A percentile compares a stretch with the other conserved stretches of the same genome.
phyloP scores from a whole-genome alignment of 2,888 invertebrate species.

The Acleris literana region DNA sequence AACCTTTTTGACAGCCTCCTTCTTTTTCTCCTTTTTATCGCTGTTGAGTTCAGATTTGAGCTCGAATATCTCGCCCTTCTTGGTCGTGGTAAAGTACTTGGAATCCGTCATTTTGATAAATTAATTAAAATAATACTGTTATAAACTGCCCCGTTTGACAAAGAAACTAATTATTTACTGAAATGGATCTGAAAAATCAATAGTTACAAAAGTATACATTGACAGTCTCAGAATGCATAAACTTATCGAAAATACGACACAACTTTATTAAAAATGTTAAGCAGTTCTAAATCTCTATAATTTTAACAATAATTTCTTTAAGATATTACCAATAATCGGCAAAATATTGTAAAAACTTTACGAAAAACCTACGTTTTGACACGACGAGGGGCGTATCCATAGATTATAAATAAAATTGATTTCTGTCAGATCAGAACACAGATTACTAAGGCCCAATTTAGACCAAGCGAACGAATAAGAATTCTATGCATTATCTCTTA shows the following conservation, averaged over 20 bases:
- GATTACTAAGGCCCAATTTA: too few relatives aligned
- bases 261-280: neutral
- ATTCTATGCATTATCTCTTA: too few relatives aligned
- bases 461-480: too few relatives aligned
- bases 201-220: slow-evolving; percentile 42
- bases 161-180: slow-evolving; percentile 42
- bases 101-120: slow-evolving; percentile 95
- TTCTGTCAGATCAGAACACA: neutral
- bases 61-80: slow-evolving; percentile 99
- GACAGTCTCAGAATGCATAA: slow-evolving; percentile 4
- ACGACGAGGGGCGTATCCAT: slow-evolving; percentile 55
- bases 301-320: neutral
- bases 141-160: slow-evolving; percentile 13
- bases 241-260: neutral
- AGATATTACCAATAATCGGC: slow-evolving; percentile 5
- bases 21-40: slow-evolving; percentile 99
- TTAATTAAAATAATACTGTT: slow-evolving; percentile 26
- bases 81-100: slow-evolving; percentile 99
- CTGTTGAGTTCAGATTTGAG: slow-evolving; percentile 99
- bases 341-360: slow-evolving; percentile 24
- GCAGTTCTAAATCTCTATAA: neutral
- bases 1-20: slow-evolving; percentile 99
- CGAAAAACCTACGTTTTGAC: slow-evolving; percentile 49
- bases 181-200: slow-evolving; percentile 58
- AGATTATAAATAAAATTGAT: slow-evolving; percentile 32